Base-by-base conservation (phyloP, 2,113 vertebrate genomes). In the Megaceryle torquata region DNA sequence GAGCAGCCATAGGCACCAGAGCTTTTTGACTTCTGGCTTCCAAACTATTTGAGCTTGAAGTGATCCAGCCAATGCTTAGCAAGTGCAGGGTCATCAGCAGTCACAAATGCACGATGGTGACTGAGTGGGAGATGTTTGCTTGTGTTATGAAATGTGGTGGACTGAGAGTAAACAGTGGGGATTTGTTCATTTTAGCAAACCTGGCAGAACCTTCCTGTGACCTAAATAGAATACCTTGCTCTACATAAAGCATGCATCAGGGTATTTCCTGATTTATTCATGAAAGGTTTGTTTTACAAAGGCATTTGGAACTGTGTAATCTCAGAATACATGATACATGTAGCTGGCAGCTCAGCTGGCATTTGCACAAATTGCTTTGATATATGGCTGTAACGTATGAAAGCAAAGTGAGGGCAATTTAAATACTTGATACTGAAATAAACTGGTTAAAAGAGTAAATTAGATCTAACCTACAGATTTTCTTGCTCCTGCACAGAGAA, bases 221-320 rank as follows among this genome's bases (percentile, higher is more conserved):
- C 98, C 98, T 98, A 98, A 98, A 98, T 98, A 98, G 98, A 98
- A 97, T 98, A 98, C 98, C 98, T 98, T 98, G 97, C 97, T 98
- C 97, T 98, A 98, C 97, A 98, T 98, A 98, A 98, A 98, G 97
- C 98, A 98, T 98, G 97, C 98, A 98, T 98, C 98, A 97, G 98
- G 97, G 96, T 98, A 98, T 98, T 98, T 98, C 98, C 98, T 98
- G 98, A 98, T 98, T 98, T 98, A 98, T 98, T 98, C 98, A 98
- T 98, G 98, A 98, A 98, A 98, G 97, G 96, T 98, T 98, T 98
- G 97, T 97, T 98, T 98, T 98, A 98, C 98, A 98, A 97, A 98
- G 97, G 97, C 97, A 96, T 98, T 96, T 97, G 97, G 97, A 98
- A 96, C 98, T 97, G 93, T 97, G 98, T 97, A 97, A 96, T 98